Conservation (phyloP, 2,113 vertebrate species). For the Sclerurus mexicanus region DNA sequence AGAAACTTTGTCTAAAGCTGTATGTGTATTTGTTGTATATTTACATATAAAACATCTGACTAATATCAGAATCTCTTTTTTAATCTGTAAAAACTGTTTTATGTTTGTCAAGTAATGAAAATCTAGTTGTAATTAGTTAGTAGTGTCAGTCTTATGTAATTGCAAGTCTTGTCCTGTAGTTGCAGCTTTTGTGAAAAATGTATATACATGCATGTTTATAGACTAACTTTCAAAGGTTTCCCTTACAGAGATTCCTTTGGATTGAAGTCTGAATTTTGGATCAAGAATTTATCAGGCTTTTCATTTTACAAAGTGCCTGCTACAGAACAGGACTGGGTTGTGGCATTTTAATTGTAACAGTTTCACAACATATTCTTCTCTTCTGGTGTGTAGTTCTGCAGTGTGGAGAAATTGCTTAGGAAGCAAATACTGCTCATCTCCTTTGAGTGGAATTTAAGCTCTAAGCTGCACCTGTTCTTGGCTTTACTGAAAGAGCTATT, state of each 20-base stretch:
- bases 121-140: no score
- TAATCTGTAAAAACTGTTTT: neutral
- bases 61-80: neutral
- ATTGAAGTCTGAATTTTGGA: neutral
- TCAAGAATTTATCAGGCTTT: neutral
- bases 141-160: no score
- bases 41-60: neutral
- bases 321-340: neutral
- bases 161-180: neutral
- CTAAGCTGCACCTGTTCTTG: neutral
- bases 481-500: neutral
- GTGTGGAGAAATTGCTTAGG: neutral
- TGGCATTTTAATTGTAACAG: neutral
- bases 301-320: neutral
- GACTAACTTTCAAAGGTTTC: neutral
- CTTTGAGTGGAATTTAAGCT: neutral
- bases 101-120: no score
- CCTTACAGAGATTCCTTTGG: neutral
- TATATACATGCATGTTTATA: neutral
- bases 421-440: neutral
- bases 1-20: neutral
- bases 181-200: neutral
- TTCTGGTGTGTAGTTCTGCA: neutral
- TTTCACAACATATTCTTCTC: neutral
- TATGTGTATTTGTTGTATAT: neutral